Evolutionary conservation across 2,797 vertebrate genomes (phyloP), one percentile per base, ranked within the genome.

Genomic region (Aeoliscus strigatus): DNA sequence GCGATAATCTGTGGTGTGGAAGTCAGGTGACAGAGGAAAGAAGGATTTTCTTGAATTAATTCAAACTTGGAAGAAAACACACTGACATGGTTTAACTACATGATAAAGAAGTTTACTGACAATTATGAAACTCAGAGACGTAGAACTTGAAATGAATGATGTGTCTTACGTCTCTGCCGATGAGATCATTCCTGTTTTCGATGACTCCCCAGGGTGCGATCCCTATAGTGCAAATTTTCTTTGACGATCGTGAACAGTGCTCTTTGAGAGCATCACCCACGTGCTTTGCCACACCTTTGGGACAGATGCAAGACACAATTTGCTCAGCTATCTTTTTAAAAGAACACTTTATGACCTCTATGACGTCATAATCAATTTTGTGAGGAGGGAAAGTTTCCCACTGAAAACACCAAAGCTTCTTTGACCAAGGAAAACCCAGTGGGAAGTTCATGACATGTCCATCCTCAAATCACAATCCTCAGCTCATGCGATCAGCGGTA

Each of bases 151-250:
- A 27, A 16, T 23, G 1, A 24, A 10, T 25, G 14, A 1, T 39
- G 29, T 5, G 9, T 38, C 94, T 96, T 87, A 98, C 96, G 55
- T 99, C 94, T 96, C 89, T 93, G 78, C 96, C 96, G 47, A 97
- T 91, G 61, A 99, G 92, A 79, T 99, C 96, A 7, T 93, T 96
- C 75, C 94, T 87, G 87, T 99, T 99, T 85, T 99, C 96, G 68
- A 99, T 96, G 57, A 98, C 93, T 73, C 96, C 96, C 96, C 96
- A 99, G 0, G 94, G 92, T 51, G 96, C 93, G 39, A 98, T 93
- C 46, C 96, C 96, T 36, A 99, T 92, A 77, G 94, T 95, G 87
- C 94, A 97, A 90, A 99, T 99, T 84, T 97, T 99, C 78, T 92
- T 91, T 57, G 94, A 93, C 50, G 94, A 99, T 81, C 90, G 88